phyloP scores from a whole-genome alignment of 2,888 invertebrate species.

The Chymomyza procnemis region DNA sequence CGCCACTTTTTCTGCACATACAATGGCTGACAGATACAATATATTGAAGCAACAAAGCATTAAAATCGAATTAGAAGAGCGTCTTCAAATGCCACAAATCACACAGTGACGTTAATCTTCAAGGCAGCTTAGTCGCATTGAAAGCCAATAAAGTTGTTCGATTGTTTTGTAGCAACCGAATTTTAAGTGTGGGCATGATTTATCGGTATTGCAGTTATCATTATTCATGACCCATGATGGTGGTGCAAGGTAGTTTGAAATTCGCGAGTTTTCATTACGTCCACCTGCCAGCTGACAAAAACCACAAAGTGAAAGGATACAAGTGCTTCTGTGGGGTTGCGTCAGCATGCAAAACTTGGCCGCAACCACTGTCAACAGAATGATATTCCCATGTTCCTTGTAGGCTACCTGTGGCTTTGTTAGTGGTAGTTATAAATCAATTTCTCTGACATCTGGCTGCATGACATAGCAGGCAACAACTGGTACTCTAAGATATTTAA shows the following conservation, averaged over 20 bases:
- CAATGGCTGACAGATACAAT: background rate
- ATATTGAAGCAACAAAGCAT: background rate
- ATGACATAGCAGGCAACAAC: background rate
- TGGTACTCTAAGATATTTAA: background rate
- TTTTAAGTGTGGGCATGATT: constrained; percentile 54
- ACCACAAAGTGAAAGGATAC: constrained; percentile 56
- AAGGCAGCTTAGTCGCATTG: constrained; percentile 7
- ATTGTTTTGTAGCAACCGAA: constrained; percentile 52
- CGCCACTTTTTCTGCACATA: background rate
- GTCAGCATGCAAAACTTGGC: background rate
- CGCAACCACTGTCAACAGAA: background rate
- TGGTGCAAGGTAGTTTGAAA: background rate
- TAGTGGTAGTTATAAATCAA: background rate
- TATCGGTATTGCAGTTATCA: constrained; percentile 52
- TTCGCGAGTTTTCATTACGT: constrained; percentile 14
- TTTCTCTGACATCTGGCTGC: background rate
- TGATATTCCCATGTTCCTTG: background rate
- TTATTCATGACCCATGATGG: constrained; percentile 44
- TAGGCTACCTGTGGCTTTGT: background rate
- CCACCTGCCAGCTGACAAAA: constrained; percentile 36
- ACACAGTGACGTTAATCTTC: constrained; percentile 14
- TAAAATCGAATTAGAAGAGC: background rate
- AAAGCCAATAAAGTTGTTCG: background rate
- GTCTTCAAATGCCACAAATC: no score
- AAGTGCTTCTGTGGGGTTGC: constrained; percentile 15